Base-by-base conservation (phyloP, 1,140 invertebrate species). In the Nephotettix cincticeps region DNA sequence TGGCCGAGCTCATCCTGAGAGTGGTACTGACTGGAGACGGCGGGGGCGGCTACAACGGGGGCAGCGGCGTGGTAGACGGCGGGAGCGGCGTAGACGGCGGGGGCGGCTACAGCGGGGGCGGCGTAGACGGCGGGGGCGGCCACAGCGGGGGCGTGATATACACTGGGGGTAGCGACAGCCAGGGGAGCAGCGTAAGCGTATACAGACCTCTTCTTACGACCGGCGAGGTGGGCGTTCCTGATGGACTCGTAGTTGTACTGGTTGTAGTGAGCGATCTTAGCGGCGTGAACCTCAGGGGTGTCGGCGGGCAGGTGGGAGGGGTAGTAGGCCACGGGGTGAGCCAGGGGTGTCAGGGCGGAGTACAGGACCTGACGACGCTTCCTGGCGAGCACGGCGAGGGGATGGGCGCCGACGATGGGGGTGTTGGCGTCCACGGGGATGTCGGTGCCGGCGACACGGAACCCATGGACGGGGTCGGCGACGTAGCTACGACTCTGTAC, bases 1-100 rank as follows among this genome's bases (percentile, higher is more conserved):
- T 86, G 86, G 1, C 88, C 89, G 30, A 86, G 78, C 1, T 84
- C 86, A 76, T 90, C 87, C 78, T 90, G 88, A 32, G 85, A 83
- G 76, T 89, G 85, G 73, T 82, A 82, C 66, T 86, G 82, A 29
- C 78, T 77, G n/a, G 81, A 77, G 36, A 81, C 56, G 27, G 79
- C 73, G 70, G 77, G 77, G 36, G 47, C 17, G 19, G 47, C 74
- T 54, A 36, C 32, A 6, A 14, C 6, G 75, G 68, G 3, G 71
- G 40, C n/a, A 73, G 58, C 25, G 75, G 28, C 1, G 77, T 58
- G 3, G 27, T 3, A 3, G 4, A n/a, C 6, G n/a, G 40, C 21
- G 36, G 30, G 29, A 6, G 32, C 32, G 32, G 4, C 14, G 32
- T 36, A 36, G 4, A 36, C 17, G 19, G 47, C 6, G 47, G 21